Evolutionary conservation across 2,888 invertebrate species (phyloP).

Genomic region (Neria commutata): DNA sequence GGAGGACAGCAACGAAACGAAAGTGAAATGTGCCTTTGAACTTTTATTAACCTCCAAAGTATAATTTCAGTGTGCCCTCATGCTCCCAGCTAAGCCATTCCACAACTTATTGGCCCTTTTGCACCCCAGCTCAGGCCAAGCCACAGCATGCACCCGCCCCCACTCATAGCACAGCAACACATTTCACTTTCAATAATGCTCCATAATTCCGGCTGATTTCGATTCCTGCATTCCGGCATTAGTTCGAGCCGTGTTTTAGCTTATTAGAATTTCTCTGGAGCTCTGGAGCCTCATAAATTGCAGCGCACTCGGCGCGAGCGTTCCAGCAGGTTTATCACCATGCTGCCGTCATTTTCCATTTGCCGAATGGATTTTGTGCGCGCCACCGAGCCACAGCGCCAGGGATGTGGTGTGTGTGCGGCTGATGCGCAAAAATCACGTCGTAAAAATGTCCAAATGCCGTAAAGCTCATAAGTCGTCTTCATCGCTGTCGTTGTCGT

Average conservation of each 20-base stretch:
- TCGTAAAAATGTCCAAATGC: slow-evolving; percentile 58
- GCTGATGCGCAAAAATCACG: slow-evolving; percentile 43
- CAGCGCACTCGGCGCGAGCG: background rate
- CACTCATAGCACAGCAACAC: too few species aligned
- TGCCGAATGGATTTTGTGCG: slow-evolving; percentile 38
- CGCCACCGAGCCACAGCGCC: too few species aligned
- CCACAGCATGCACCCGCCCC: too few species aligned
- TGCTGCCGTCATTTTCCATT: slow-evolving; percentile 34
- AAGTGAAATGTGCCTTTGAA: too few species aligned
- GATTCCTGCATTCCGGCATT: slow-evolving; percentile 4
- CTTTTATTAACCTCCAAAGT: too few species aligned
- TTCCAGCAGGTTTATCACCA: background rate
- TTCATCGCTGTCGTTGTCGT: background rate
- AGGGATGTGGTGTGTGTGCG: background rate
- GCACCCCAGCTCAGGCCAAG: background rate
- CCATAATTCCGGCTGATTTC: slow-evolving; percentile 45
- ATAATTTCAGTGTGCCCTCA: too few species aligned
- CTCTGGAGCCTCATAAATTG: slow-evolving; percentile 36
- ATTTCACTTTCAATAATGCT: slow-evolving; percentile 34
- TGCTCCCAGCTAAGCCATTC: too few species aligned
- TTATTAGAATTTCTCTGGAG: slow-evolving; percentile 32
- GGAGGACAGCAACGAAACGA: too few species aligned
- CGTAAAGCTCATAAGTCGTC: slow-evolving; percentile 55
- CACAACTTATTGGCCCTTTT: too few species aligned
- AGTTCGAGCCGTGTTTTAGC: slow-evolving; percentile 24